Conservation (phyloP, 2,113 vertebrate genomes). For the Cariama cristata region DNA sequence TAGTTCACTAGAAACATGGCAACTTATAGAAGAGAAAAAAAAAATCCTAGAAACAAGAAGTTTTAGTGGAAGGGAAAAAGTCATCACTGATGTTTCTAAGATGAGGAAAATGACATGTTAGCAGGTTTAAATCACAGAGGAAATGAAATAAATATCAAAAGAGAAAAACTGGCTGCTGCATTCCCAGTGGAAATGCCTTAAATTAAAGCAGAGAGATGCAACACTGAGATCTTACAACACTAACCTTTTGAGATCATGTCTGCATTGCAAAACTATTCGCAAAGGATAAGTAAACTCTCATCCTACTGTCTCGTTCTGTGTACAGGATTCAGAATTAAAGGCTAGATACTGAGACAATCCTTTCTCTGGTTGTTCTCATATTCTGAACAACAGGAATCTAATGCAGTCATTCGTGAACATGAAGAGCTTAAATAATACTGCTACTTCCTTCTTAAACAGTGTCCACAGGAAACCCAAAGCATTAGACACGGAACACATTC, state of each 20-base stretch:
- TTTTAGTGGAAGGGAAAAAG: constrained; percentile 2
- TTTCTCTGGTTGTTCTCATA: not conserved
- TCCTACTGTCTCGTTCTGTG: not conserved
- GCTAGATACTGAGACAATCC: not conserved
- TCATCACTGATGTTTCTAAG: not conserved
- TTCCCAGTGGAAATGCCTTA: constrained; percentile 24
- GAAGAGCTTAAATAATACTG: not conserved
- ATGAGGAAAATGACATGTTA: constrained; percentile 7
- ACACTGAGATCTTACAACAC: not conserved
- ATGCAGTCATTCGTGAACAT: not conserved
- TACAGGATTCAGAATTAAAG: not conserved
- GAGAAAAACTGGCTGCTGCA: not conserved
- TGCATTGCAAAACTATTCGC: not conserved
- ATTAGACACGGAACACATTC: not conserved
- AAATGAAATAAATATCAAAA: constrained; percentile 60
- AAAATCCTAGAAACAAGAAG: not conserved
- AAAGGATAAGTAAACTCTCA: not conserved
- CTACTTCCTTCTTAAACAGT: not conserved
- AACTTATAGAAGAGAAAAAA: not conserved
- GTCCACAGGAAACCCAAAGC: not conserved
- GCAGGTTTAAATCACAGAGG: constrained; percentile 34
- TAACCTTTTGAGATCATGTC: constrained; percentile 33
- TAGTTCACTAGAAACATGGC: not conserved
- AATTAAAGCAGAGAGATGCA: constrained; percentile 32
- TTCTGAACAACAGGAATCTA: not conserved